Percentiles rank a stretch among this genome's conserved stretches.
These are phyloP conservation scores for Aleiodes testaceus DNA, from an alignment of 2,888 invertebrate genomes.

Conservation along the genomic window DNA sequence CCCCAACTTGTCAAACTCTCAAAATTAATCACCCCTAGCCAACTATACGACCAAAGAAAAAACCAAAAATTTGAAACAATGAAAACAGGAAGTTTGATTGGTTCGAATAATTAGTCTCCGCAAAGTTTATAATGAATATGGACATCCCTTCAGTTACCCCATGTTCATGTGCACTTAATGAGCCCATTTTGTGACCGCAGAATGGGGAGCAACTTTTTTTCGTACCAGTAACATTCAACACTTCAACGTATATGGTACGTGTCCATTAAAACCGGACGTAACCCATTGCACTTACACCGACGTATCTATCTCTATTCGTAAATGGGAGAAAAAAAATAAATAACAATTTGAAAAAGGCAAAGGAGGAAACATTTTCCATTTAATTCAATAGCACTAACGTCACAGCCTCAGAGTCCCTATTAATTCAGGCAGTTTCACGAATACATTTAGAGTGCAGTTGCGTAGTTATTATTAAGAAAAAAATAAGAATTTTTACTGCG, in stretches of 20 bases:
- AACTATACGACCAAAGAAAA: neutral
- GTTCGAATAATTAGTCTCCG: neutral
- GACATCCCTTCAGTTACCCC: slow-evolving; percentile 6
- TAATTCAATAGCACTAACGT: slow-evolving; percentile 21
- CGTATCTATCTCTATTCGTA: too few species aligned
- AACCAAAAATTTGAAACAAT: neutral
- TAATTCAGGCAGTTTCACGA: slow-evolving; percentile 22
- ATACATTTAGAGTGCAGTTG: slow-evolving; percentile 12
- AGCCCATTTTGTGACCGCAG: slow-evolving; percentile 13
- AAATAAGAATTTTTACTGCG: neutral
- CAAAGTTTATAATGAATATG: slow-evolving; percentile 13
- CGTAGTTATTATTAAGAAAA: slow-evolving; percentile 22
- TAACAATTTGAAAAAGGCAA: neutral
- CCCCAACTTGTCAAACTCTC: too few species aligned
- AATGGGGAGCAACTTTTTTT: slow-evolving; percentile 21
- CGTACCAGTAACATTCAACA: slow-evolving; percentile 1
- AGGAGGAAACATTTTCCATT: slow-evolving; percentile 9
- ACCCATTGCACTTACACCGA: slow-evolving; percentile 6
- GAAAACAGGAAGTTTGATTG: slow-evolving; percentile 12
- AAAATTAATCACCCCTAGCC: too few species aligned
- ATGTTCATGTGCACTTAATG: slow-evolving; percentile 4
- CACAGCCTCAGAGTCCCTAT: neutral
- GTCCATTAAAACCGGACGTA: slow-evolving; percentile 24
- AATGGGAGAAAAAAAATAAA: neutral
- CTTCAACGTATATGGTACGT: neutral